phyloP scores from a whole-genome alignment of 2,113 vertebrate species.

The Lepisosteus osseus region DNA sequence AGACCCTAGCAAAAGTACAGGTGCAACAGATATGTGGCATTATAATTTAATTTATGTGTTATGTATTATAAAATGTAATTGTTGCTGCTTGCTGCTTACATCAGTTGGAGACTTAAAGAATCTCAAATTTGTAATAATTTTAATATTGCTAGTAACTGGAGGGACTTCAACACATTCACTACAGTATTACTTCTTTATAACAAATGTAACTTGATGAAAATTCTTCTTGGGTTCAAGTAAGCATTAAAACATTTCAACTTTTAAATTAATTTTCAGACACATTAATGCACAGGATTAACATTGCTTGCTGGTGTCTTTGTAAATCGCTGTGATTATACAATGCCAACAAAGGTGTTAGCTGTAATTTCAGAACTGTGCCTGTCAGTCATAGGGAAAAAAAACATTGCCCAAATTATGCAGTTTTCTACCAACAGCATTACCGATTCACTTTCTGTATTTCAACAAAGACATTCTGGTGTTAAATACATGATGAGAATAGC shows the following conservation, averaged over 20 bases:
- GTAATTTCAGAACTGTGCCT: constrained; percentile 17
- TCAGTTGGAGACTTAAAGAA: too few relatives aligned
- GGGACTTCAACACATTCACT: too few relatives aligned
- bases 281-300: constrained; percentile 39
- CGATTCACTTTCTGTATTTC: constrained; percentile 32
- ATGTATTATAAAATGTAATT: too few relatives aligned
- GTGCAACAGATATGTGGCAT: too few relatives aligned
- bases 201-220: constrained; percentile 39
- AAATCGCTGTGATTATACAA: constrained; percentile 27
- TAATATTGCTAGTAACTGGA: too few relatives aligned
- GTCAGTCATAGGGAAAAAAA: constrained; percentile 17
- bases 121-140: too few relatives aligned
- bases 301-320: constrained; percentile 31
- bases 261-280: constrained; percentile 44
- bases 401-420: constrained; percentile 33
- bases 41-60: too few relatives aligned
- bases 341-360: background rate
- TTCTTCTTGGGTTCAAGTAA: constrained; percentile 40
- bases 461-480: constrained; percentile 32
- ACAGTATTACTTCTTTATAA: constrained; percentile 12
- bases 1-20: too few relatives aligned
- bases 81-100: too few relatives aligned
- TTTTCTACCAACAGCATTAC: constrained; percentile 31
- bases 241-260: constrained; percentile 45
- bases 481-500: constrained; percentile 29